phyloP scores from a whole-genome alignment of 2,113 vertebrate species.

The Cololabis saira region DNA sequence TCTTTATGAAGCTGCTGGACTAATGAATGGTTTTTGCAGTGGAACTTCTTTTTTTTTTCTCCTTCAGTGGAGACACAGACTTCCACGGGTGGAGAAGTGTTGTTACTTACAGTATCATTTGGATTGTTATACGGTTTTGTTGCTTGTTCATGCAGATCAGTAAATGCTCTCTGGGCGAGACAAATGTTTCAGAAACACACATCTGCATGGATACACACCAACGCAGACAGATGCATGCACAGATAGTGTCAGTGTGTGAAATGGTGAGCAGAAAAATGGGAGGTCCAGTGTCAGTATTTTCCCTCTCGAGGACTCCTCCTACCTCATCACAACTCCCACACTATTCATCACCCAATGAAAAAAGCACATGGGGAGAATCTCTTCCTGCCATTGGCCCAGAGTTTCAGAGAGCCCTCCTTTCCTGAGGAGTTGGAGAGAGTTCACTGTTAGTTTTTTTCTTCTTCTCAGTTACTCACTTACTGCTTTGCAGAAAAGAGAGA shows the following conservation, averaged over 20 bases:
- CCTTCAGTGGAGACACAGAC: no score
- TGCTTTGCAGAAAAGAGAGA: conserved; percentile 21
- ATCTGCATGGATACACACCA: background rate
- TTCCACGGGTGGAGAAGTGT: background rate
- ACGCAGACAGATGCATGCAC: background rate
- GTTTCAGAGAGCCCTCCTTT: conserved; percentile 46
- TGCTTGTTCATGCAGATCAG: background rate
- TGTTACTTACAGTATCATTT: background rate
- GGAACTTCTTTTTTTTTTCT: background rate
- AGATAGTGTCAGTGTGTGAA: conserved; percentile 5
- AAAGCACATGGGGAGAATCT: background rate
- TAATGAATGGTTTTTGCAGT: background rate
- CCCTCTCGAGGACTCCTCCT: conserved; percentile 47
- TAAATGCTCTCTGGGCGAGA: background rate
- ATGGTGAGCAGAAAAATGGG: conserved; percentile 8
- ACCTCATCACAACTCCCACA: conserved; percentile 6
- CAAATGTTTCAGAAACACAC: background rate
- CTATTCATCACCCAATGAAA: conserved; percentile 45
- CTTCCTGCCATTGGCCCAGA: conserved; percentile 50
- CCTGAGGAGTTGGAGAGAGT: conserved; percentile 62
- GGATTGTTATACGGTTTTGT: background rate
- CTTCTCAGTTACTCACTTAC: conserved; percentile 22
- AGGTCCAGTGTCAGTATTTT: conserved; percentile 1
- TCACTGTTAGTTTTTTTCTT: conserved; percentile 43
- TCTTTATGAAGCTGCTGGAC: background rate